These are phyloP conservation scores for Tyrophagus putrescentiae DNA, from an alignment of 1,140 invertebrate genomes.

Conservation along the genomic window DNA sequence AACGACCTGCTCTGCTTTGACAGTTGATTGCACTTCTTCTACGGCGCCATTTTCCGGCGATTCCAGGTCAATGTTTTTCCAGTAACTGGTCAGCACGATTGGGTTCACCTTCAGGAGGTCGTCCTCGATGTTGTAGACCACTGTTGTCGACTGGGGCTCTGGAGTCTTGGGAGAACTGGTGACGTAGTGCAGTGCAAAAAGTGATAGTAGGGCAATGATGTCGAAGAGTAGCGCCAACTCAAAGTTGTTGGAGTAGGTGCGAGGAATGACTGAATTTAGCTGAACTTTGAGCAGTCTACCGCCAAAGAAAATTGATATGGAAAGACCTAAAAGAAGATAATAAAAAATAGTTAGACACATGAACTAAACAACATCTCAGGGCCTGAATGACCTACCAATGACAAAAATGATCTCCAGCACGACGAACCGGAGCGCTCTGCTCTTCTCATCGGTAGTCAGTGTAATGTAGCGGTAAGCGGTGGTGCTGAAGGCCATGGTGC, in stretches of 20 bases:
- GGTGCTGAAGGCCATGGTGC: background rate
- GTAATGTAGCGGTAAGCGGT: background rate
- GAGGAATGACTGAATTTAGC: background rate
- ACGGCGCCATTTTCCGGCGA: background rate
- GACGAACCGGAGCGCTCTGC: background rate
- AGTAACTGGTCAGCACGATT: background rate
- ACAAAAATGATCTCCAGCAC: background rate
- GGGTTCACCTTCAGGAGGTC: too few relatives aligned
- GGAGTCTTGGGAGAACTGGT: too few relatives aligned
- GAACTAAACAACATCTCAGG: background rate
- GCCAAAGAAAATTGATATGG: background rate
- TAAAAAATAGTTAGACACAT: background rate
- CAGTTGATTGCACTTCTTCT: background rate
- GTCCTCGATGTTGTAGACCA: too few relatives aligned
- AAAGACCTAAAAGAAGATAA: background rate
- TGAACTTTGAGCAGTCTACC: background rate
- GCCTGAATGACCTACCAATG: background rate
- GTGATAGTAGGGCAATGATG: too few relatives aligned
- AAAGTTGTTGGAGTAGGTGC: background rate
- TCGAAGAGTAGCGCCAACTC: background rate
- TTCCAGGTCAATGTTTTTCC: background rate
- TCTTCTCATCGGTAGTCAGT: constrained; percentile 3
- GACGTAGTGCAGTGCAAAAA: too few relatives aligned
- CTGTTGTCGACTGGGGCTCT: too few relatives aligned
- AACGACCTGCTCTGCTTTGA: background rate